Evolutionary conservation across 1,140 invertebrate genomes (phyloP), one percentile per base, ranked within the genome.

Genomic region (Bombus balteatus): DNA sequence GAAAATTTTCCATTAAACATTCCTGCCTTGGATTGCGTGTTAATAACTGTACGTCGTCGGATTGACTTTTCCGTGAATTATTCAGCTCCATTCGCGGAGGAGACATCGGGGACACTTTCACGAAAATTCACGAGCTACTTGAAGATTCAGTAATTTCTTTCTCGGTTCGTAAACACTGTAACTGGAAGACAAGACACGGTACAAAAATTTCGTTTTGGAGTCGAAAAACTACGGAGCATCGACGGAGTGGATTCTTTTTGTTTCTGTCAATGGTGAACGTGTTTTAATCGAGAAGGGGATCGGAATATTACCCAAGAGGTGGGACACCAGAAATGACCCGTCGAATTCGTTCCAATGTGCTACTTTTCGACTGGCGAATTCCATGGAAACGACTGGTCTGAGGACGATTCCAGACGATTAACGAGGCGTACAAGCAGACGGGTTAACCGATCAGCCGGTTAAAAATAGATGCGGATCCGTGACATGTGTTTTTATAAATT

Each of bases 401-500:
- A 34, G 18, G n/a, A 77, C 34, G 37, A 39, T 71, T 72, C 53
- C 28, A 41, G 62, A 39, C 43, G 53, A 62, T 70, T 71, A 80
- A 79, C 25, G 57, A 62, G 6, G 13, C 72, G 81, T 68, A 32
- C 65, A 12, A 32, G 22, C 39, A 59, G 83, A 77, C 74, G 66
- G 22, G 43, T 32, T 25, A 12, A 22, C n/a, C 32, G 74, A 78
- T 78, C 68, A 10, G 10, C 41, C 53, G 39, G 68, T 53, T 85
- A 85, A 85, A 85, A 85, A 85, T 85, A 85, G 68, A n/a, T 3
- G 37, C 39, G 75, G n/a, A 47, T 72, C 37, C 68, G 76, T 62
- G 66, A 80, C 83, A 85, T 34, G 83, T 72, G 76, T 72, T 73
- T 80, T 73, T 65, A 59, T 59, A 43, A 79, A 79, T 79, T 53